Evolutionary conservation across 2,888 invertebrate species (phyloP).

Genomic region (Epistrophella euchroma): DNA sequence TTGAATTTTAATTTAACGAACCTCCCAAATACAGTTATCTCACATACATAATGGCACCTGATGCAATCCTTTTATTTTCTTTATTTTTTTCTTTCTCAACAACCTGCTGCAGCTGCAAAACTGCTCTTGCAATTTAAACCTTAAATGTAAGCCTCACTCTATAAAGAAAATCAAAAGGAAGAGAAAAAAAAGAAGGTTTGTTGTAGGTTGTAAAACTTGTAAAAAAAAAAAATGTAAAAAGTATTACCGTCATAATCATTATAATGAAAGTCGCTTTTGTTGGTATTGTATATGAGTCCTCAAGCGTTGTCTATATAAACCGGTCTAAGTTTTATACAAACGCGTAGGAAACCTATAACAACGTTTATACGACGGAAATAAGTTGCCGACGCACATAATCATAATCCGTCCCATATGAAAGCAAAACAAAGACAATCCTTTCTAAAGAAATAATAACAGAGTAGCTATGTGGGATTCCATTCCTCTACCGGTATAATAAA

Average conservation of each 20-base stretch:
- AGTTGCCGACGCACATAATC: slow-evolving; percentile 39
- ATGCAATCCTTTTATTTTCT: slow-evolving; percentile 56
- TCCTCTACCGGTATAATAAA: not conserved
- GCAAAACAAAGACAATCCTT: slow-evolving; percentile 52
- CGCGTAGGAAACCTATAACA: slow-evolving; percentile 33
- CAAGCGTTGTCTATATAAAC: slow-evolving; percentile 9
- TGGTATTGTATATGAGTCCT: slow-evolving; percentile 13
- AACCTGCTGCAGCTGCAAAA: slow-evolving; percentile 65
- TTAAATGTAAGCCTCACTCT: slow-evolving; percentile 34
- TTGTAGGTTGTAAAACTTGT: slow-evolving; percentile 33
- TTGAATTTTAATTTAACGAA: slow-evolving; percentile 55
- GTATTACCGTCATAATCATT: slow-evolving; percentile 32
- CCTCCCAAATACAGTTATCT: slow-evolving; percentile 54
- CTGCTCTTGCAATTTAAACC: slow-evolving; percentile 67
- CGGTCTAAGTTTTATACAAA: slow-evolving; percentile 2
- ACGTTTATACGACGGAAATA: slow-evolving; percentile 49
- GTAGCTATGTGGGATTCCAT: slow-evolving; percentile 22
- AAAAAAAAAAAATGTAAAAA: slow-evolving; percentile 33
- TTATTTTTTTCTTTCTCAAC: slow-evolving; percentile 5
- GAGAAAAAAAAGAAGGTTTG: slow-evolving; percentile 12
- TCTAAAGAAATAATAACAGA: slow-evolving; percentile 33
- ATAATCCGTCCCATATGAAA: slow-evolving; percentile 34
- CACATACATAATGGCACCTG: slow-evolving; percentile 41
- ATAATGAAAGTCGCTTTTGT: slow-evolving; percentile 38
- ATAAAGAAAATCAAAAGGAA: not conserved